phyloP scores from a whole-genome alignment of 1,140 invertebrate species.

The Aphis gossypii region DNA sequence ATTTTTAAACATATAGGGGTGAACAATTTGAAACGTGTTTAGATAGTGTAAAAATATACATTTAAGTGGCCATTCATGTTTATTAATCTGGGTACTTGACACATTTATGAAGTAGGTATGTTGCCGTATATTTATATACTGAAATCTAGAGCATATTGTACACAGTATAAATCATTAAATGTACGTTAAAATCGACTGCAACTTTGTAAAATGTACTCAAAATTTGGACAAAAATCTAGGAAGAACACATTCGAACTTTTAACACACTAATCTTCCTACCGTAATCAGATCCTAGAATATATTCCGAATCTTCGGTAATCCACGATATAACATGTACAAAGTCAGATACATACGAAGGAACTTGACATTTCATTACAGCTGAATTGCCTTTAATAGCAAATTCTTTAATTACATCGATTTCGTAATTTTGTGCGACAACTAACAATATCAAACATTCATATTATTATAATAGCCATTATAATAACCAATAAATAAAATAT shows the following conservation, averaged over 20 bases:
- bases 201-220: not conserved
- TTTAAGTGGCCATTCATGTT: not conserved
- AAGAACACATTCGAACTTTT: constrained; percentile 3
- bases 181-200: not conserved
- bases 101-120: not conserved
- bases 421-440: constrained; percentile 90
- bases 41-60: not conserved
- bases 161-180: not conserved
- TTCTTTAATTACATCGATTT: constrained; percentile 92
- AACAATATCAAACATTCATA: constrained; percentile 62
- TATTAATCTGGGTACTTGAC: constrained; percentile 10
- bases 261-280: constrained; percentile 40
- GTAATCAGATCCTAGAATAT: constrained; percentile 48
- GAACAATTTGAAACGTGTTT: not conserved
- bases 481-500: not conserved
- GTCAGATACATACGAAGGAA: constrained; percentile 90
- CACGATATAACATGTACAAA: constrained; percentile 87
- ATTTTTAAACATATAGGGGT: not conserved
- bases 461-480: not conserved
- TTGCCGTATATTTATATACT: not conserved
- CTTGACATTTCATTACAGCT: constrained; percentile 89
- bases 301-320: constrained; percentile 80
- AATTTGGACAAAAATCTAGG: constrained; percentile 27
- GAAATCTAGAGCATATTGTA: not conserved
- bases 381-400: constrained; percentile 92